Evolutionary conservation across 2,797 vertebrate genomes (phyloP).

Genomic region (Hemibagrus guttatus): DNA sequence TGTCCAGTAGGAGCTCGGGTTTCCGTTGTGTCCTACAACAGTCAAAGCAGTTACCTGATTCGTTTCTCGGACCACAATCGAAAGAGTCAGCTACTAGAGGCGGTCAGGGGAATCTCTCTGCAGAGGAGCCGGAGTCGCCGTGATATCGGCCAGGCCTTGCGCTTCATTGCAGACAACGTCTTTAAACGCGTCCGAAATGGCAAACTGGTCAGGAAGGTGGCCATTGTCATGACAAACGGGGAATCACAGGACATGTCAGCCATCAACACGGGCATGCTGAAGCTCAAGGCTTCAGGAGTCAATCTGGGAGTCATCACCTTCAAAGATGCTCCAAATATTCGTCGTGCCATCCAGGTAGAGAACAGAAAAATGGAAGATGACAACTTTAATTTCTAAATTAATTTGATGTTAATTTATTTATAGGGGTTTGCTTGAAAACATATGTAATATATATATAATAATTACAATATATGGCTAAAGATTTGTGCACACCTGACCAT

Average conservation of each 20-base stretch:
- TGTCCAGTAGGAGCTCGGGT: conserved; percentile 83
- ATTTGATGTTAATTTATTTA: no score
- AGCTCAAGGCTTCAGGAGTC: conserved; percentile 77
- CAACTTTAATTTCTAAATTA: no score
- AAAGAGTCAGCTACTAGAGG: conserved; percentile 68
- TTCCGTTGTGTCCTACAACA: conserved; percentile 78
- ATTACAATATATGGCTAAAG: neutral
- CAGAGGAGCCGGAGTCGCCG: conserved; percentile 70
- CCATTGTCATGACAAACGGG: conserved; percentile 78
- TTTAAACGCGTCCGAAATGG: conserved; percentile 82
- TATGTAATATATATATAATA: no score
- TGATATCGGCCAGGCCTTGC: conserved; percentile 80
- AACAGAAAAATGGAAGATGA: neutral
- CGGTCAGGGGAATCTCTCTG: conserved; percentile 68
- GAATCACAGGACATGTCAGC: conserved; percentile 52
- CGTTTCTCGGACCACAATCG: conserved; percentile 80
- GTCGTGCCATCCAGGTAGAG: conserved; percentile 73
- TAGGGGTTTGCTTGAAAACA: neutral
- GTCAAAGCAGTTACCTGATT: conserved; percentile 73
- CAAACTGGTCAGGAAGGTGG: conserved; percentile 79
- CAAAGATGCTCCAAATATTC: conserved; percentile 65
- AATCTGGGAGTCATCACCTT: conserved; percentile 76
- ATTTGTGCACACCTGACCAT: neutral
- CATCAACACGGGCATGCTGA: conserved; percentile 77
- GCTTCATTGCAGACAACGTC: conserved; percentile 80